These are phyloP conservation scores for Polyploca ridens DNA, from an alignment of 2,888 invertebrate genomes.

Conservation along the genomic window DNA sequence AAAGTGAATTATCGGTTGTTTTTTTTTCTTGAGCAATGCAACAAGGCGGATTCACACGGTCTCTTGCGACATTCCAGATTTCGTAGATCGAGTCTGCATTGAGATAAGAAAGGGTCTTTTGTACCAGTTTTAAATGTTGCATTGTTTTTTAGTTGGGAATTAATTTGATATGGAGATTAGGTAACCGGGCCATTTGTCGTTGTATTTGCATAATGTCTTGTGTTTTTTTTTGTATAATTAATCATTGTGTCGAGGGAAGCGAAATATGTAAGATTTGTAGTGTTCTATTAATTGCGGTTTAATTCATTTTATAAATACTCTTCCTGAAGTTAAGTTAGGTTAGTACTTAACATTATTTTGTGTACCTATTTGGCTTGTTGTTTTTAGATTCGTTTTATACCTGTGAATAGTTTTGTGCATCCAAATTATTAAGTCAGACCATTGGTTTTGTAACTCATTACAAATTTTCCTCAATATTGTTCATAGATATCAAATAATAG, in stretches of 20 bases:
- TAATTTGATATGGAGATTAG: slow-evolving; percentile 65
- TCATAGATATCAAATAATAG: no score
- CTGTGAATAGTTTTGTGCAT: no score
- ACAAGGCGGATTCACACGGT: slow-evolving; percentile 71
- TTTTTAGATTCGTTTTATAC: no score
- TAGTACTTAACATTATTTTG: not conserved
- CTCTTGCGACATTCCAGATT: slow-evolving; percentile 75
- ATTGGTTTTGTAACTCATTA: no score
- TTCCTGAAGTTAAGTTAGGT: not conserved
- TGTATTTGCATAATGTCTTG: slow-evolving; percentile 33
- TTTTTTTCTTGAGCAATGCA: slow-evolving; percentile 70
- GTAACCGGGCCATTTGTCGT: slow-evolving; percentile 46
- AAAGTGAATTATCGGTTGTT: slow-evolving; percentile 67
- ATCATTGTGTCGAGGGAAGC: slow-evolving; percentile 8
- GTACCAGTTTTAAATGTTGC: slow-evolving; percentile 64
- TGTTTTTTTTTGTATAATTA: slow-evolving; percentile 18
- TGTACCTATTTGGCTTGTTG: not conserved
- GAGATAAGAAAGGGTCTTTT: slow-evolving; percentile 77
- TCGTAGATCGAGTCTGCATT: slow-evolving; percentile 61
- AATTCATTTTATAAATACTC: not conserved
- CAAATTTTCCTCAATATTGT: no score
- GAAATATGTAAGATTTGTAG: not conserved
- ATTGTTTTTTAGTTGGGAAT: slow-evolving; percentile 71
- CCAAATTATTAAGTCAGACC: no score
- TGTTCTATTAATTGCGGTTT: not conserved